These are phyloP conservation scores for Pseudoatta argentina DNA, from an alignment of 1,140 invertebrate genomes.

Conservation along the genomic window DNA sequence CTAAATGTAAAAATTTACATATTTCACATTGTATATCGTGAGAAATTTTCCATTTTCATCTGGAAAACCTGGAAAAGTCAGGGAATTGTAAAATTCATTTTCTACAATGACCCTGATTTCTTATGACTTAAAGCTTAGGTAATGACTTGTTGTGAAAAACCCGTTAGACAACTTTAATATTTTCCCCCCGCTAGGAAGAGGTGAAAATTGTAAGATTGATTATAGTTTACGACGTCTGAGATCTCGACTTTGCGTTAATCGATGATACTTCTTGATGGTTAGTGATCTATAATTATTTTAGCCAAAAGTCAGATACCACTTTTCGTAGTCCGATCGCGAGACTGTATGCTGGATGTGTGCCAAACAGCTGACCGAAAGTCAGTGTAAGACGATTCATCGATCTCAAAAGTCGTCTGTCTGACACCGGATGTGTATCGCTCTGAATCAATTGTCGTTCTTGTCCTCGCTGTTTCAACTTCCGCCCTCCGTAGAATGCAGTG, in stretches of 20 bases:
- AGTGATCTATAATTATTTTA: slow-evolving; percentile 11
- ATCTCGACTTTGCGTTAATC: neutral
- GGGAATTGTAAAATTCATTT: too few relatives aligned
- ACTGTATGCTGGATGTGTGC: slow-evolving; percentile 6
- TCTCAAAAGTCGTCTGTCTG: neutral
- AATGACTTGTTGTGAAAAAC: too few relatives aligned
- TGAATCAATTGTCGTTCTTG: too few relatives aligned
- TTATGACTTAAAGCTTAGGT: too few relatives aligned
- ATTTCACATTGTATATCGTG: too few relatives aligned
- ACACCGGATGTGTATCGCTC: neutral
- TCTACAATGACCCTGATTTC: too few relatives aligned
- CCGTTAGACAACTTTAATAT: too few relatives aligned
- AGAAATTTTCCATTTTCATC: too few relatives aligned
- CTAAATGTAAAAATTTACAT: too few relatives aligned
- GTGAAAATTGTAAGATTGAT: neutral
- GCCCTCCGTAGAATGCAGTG: neutral
- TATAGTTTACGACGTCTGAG: neutral
- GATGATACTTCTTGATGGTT: neutral
- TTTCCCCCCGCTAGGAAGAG: too few relatives aligned
- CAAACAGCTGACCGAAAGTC: slow-evolving; percentile 51
- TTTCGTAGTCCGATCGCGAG: neutral
- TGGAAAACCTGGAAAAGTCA: too few relatives aligned
- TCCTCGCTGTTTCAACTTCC: neutral
- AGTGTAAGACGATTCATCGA: slow-evolving; percentile 1
- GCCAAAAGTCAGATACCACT: too few relatives aligned